Evolutionary conservation across 2,888 invertebrate genomes (phyloP).

Genomic region (Drosophila hamatofila): DNA sequence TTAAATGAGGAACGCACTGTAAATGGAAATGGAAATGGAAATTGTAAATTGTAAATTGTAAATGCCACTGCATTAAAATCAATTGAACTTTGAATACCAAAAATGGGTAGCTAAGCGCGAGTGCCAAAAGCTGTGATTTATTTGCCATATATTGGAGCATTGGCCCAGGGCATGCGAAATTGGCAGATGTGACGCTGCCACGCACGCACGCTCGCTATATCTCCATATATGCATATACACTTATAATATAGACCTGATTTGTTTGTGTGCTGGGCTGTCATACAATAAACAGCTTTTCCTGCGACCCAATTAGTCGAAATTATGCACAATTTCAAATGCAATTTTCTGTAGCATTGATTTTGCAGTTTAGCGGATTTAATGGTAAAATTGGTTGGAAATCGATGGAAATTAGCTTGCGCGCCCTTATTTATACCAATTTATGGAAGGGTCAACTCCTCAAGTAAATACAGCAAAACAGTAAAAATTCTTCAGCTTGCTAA

Average conservation of each 20-base stretch:
- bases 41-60: constrained; percentile 34
- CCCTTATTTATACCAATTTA: background rate
- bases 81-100: constrained; percentile 45
- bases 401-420: background rate
- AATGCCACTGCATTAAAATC: constrained; percentile 52
- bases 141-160: constrained; percentile 6
- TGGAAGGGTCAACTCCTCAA: background rate
- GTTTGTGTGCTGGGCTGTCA: constrained; percentile 1
- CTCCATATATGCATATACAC: background rate
- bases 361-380: constrained; percentile 37
- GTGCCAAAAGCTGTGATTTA: constrained; percentile 39
- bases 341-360: constrained; percentile 56
- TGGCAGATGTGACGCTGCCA: constrained; percentile 28
- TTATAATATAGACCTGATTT: constrained; percentile 2
- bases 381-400: background rate
- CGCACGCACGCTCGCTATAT: background rate
- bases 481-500: background rate
- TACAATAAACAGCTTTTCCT: constrained; percentile 68
- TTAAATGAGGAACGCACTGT: constrained; percentile 16
- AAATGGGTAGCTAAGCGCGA: constrained; percentile 23
- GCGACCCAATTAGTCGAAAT: constrained; percentile 59
- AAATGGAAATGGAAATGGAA: constrained; percentile 38
- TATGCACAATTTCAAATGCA: constrained; percentile 59
- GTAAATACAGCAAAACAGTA: too few species aligned
- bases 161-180: constrained; percentile 27